Conservation (phyloP, 2,797 vertebrate species). For the Squalus acanthias region DNA sequence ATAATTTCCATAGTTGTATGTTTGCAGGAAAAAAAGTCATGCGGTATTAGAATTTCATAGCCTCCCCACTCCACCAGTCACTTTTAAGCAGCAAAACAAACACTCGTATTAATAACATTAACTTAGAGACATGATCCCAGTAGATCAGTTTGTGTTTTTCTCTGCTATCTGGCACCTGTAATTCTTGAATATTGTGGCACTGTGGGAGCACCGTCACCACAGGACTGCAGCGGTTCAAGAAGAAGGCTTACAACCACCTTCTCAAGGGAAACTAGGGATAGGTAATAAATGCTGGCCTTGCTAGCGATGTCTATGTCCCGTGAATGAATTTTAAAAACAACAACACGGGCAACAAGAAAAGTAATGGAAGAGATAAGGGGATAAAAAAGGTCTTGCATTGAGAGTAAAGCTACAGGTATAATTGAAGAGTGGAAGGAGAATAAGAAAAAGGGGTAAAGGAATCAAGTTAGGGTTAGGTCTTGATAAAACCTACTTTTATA, state of each 20-base stretch:
- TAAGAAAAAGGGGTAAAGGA: not conserved
- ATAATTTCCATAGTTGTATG: not conserved
- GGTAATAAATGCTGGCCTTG: not conserved
- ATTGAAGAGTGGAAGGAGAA: not conserved
- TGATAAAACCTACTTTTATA: too few species aligned
- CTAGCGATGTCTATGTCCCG: not conserved
- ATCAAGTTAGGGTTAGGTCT: too few species aligned
- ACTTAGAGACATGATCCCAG: not conserved
- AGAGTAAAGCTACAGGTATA: not conserved
- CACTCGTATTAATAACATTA: constrained; percentile 17
- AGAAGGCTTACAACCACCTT: not conserved
- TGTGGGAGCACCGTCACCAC: not conserved
- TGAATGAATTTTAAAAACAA: not conserved
- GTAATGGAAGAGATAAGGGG: not conserved
- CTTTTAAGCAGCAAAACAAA: not conserved
- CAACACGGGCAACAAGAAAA: not conserved
- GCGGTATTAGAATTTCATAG: not conserved
- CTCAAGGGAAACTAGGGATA: not conserved
- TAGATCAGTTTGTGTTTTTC: not conserved
- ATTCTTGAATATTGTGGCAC: not conserved
- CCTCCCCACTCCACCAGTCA: not conserved
- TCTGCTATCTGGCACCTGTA: not conserved
- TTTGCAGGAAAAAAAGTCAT: not conserved
- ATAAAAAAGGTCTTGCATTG: not conserved
- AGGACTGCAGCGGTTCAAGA: not conserved